These are phyloP conservation scores for Notothenia coriiceps DNA, from an alignment of 2,113 vertebrate genomes.

Conservation along the genomic window DNA sequence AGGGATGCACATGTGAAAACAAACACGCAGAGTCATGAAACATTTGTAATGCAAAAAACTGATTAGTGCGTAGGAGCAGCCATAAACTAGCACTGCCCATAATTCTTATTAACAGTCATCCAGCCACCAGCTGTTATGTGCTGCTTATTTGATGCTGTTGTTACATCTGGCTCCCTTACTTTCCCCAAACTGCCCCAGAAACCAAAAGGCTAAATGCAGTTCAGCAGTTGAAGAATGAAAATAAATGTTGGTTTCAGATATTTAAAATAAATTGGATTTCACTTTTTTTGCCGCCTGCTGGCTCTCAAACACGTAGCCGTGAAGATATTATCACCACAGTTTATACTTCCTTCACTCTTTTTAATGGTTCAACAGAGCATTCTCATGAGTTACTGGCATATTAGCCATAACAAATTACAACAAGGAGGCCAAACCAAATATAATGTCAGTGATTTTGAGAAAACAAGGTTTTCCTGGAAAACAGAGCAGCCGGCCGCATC, in stretches of 20 bases:
- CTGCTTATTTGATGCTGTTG: slow-evolving; percentile 25
- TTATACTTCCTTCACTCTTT: slow-evolving; percentile 49
- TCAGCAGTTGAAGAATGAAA: slow-evolving; percentile 46
- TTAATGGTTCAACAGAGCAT: slow-evolving; percentile 55
- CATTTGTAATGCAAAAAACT: background rate
- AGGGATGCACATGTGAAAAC: slow-evolving; percentile 9
- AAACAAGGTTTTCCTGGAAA: slow-evolving; percentile 77
- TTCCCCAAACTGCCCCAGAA: slow-evolving; percentile 33
- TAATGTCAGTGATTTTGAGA: slow-evolving; percentile 63
- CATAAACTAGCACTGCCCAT: slow-evolving; percentile 9
- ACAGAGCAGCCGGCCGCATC: slow-evolving; percentile 44
- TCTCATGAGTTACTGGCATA: slow-evolving; percentile 65
- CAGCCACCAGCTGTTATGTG: slow-evolving; percentile 37
- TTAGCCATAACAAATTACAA: slow-evolving; percentile 75
- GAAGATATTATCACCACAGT: slow-evolving; percentile 63
- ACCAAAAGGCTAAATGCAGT: slow-evolving; percentile 46
- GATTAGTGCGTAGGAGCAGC: background rate
- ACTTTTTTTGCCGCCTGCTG: slow-evolving; percentile 56
- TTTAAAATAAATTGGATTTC: slow-evolving; percentile 34
- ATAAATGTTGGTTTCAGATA: slow-evolving; percentile 33
- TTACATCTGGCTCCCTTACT: slow-evolving; percentile 30
- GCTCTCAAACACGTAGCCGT: slow-evolving; percentile 53
- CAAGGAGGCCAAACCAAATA: slow-evolving; percentile 75
- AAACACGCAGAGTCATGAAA: background rate
- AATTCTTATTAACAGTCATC: slow-evolving; percentile 25